These are phyloP conservation scores for Phymastichus coffea DNA, from an alignment of 1,140 invertebrate genomes.

Conservation along the genomic window DNA sequence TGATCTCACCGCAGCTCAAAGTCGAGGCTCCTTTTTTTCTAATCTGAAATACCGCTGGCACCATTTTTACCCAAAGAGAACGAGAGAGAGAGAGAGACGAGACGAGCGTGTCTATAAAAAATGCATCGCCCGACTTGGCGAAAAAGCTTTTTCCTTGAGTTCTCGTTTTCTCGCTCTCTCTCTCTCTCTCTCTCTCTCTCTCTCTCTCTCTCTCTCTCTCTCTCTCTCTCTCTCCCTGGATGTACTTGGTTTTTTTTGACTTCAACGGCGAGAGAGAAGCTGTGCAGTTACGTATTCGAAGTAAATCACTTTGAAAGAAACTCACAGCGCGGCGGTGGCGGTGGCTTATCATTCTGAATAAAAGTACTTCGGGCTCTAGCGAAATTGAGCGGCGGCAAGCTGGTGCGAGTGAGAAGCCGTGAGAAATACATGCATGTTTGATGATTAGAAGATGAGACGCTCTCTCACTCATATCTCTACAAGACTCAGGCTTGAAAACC, in stretches of 20 bases:
- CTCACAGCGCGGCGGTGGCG: background rate
- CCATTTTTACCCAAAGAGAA: constrained; percentile 18
- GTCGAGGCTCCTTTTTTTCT: constrained; percentile 18
- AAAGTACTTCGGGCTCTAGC: constrained; percentile 2
- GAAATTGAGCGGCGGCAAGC: constrained; percentile 1
- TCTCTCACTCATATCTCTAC: no score
- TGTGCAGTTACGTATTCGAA: background rate
- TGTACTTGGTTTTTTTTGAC: no score
- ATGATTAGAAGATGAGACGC: no score
- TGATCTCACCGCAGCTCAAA: constrained; percentile 19
- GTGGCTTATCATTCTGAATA: constrained; percentile 5
- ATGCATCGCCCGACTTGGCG: constrained; percentile 25
- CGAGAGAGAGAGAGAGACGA: no score
- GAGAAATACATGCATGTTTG: no score
- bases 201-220: constrained; percentile 11
- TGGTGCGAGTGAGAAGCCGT: no score
- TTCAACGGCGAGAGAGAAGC: background rate
- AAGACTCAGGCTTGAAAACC: no score
- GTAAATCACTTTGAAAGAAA: constrained; percentile 16
- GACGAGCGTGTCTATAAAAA: constrained; percentile 25
- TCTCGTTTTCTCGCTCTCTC: no score
- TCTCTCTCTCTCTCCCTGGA: constrained; percentile 8
- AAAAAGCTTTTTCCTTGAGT: no score
- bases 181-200: no score
- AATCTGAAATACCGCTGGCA: constrained; percentile 3